Base-by-base conservation (phyloP, 2,113 vertebrate genomes). In the Pipa parva region DNA sequence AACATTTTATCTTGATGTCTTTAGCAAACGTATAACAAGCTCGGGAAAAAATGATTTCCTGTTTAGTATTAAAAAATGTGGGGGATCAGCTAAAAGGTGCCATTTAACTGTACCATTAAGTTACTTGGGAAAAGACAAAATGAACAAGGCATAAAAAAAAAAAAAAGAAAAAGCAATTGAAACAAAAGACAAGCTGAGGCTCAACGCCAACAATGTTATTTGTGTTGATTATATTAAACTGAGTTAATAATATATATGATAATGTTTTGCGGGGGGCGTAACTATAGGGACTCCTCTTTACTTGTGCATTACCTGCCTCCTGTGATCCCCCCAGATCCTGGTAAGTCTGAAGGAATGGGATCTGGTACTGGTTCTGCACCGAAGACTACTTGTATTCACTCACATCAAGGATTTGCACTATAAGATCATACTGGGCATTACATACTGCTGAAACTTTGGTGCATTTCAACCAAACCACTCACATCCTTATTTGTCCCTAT, bases 11-110 rank as follows among this genome's bases (percentile, higher is more conserved):
- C 26, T 70, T 61, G 66, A 70, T 61, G 66, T 61, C 20, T 70
- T 70, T 61, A 61, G 66, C 66, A 70, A 60, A 70, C 51, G 37
- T 37, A 61, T 61, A 70, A 54, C 29, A 70, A 70, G 45, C 21
- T 17, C 13, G 55, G 56, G 56, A 68, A 68, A 46, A 10, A 51
- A n/a, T n/a, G 59, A 68, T 68, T 68, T 68, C 65, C 65, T 68
- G 65, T 68, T 68, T 68, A 68, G 56, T 31, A 18, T 68, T 59
- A 21, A 42, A 68, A 46, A 29, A 60, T 39, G 11, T 1, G 39
- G 39, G 39, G 39, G 65, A 59, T 37, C 42, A 54, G 50, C 52
- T 17, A 60, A 68, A 60, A 61, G 66, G 49, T 70, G 66, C 66
- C 37, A 70, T 61, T 57, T 61, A 70, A 36, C 49, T 52, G 57